Percentiles rank a stretch among this genome's conserved stretches.
phyloP scores from a whole-genome alignment of 2,797 vertebrate genomes.

The Eleutherodactylus coqui region DNA sequence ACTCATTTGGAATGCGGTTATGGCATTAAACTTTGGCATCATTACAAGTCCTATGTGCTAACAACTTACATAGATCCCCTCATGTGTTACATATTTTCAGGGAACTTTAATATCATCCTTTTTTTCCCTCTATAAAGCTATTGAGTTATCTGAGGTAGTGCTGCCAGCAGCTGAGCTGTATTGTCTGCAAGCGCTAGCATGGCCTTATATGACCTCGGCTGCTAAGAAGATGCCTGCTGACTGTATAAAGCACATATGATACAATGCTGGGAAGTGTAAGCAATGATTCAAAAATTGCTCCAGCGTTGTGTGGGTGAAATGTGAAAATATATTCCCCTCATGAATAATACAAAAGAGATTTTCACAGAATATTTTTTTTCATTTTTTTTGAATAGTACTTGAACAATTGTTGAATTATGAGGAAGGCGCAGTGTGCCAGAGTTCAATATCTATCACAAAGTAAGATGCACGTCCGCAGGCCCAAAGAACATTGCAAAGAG shows the following conservation, averaged over 20 bases:
- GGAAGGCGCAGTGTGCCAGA: background rate
- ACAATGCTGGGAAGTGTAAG: conserved; percentile 65
- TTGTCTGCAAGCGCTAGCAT: conserved; percentile 60
- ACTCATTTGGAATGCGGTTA: background rate
- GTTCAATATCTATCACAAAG: background rate
- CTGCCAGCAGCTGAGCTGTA: conserved; percentile 56
- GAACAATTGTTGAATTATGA: conserved; percentile 34
- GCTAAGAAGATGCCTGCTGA: conserved; percentile 61
- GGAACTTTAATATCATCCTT: conserved; percentile 63
- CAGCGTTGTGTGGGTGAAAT: conserved; percentile 54
- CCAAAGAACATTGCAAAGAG: background rate
- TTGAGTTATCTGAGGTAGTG: conserved; percentile 64
- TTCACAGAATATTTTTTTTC: conserved; percentile 33
- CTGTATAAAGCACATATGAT: conserved; percentile 57
- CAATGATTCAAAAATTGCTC: conserved; percentile 61
- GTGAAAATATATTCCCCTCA: conserved; percentile 32
- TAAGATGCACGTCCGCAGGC: background rate
- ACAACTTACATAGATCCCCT: background rate
- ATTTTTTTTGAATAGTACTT: background rate
- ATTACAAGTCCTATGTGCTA: background rate
- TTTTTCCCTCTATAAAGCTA: conserved; percentile 63
- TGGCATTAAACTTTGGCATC: background rate
- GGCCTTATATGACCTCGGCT: conserved; percentile 71
- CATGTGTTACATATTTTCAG: conserved; percentile 61
- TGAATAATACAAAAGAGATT: conserved; percentile 53